Evolutionary conservation across 2,797 vertebrate species (phyloP).

Genomic region (Microcaecilia unicolor): DNA sequence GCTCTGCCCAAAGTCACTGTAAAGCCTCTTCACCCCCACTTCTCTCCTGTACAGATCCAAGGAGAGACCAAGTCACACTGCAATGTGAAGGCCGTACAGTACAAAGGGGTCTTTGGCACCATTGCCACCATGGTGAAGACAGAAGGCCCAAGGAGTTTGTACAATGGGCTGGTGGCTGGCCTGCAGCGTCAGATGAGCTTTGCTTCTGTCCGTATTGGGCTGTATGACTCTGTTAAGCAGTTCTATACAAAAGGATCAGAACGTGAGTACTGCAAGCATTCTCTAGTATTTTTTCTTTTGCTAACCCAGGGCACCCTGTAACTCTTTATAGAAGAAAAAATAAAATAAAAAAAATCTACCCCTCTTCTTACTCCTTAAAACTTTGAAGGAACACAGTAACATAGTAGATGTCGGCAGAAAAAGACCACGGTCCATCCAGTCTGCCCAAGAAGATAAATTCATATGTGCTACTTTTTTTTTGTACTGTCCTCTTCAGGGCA

Average conservation of each 20-base stretch:
- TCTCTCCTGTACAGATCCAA: constrained; percentile 66
- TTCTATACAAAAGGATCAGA: constrained; percentile 88
- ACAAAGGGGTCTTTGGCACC: constrained; percentile 82
- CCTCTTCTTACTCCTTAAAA: too few relatives aligned
- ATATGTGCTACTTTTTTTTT: too few relatives aligned
- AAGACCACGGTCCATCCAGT: too few relatives aligned
- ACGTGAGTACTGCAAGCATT: constrained; percentile 70
- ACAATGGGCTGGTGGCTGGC: constrained; percentile 78
- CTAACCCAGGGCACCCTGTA: too few relatives aligned
- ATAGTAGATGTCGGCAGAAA: too few relatives aligned
- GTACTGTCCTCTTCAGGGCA: too few relatives aligned
- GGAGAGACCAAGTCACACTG: constrained; percentile 55
- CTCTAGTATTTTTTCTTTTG: background rate
- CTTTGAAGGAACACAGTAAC: too few relatives aligned
- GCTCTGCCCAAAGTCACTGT: constrained; percentile 13
- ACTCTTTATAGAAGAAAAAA: too few relatives aligned
- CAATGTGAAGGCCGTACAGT: constrained; percentile 37
- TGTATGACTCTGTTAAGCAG: constrained; percentile 92
- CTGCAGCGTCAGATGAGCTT: constrained; percentile 97
- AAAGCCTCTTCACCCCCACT: constrained; percentile 19
- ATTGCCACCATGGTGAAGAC: constrained; percentile 86
- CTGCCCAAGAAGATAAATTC: too few relatives aligned
- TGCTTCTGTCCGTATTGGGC: constrained; percentile 86
- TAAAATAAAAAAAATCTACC: too few relatives aligned
- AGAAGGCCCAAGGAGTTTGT: constrained; percentile 81